Percentiles rank a stretch among this genome's conserved stretches.
phyloP scores from a whole-genome alignment of 2,113 vertebrate species.

The Tragelaphus strepsiceros region DNA sequence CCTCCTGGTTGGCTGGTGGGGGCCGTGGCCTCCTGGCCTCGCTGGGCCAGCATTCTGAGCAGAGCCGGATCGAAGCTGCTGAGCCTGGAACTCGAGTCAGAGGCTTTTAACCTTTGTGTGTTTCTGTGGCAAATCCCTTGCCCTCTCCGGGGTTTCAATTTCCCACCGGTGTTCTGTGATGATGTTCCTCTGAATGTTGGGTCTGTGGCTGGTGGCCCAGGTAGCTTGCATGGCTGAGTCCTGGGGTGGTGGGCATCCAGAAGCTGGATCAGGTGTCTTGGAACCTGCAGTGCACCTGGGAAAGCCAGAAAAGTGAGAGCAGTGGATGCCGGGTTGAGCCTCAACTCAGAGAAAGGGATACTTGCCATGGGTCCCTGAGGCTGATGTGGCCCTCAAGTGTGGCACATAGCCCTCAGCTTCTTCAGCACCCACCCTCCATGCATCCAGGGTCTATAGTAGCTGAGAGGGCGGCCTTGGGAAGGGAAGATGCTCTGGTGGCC shows the following conservation, averaged over 20 bases:
- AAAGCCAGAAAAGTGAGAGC: background rate
- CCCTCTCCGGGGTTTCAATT: background rate
- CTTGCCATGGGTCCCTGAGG: accelerated
- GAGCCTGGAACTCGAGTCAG: background rate
- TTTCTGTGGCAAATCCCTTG: background rate
- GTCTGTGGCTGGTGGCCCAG: background rate
- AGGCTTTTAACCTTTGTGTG: accelerated
- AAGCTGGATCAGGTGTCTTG: background rate
- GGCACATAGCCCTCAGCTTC: background rate
- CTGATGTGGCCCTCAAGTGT: too few species aligned
- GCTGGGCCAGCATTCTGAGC: background rate
- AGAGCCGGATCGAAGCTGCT: accelerated
- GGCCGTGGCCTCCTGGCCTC: background rate
- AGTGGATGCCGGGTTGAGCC: background rate
- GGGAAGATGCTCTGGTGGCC: too few species aligned
- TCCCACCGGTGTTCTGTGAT: accelerated
- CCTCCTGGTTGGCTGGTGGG: background rate
- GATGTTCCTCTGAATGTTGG: background rate
- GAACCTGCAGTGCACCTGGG: background rate
- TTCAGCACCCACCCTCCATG: accelerated
- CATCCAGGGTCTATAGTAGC: background rate
- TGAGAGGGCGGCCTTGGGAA: background rate
- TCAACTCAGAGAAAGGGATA: background rate
- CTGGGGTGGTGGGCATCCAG: background rate
- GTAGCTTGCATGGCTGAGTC: background rate